Evolutionary conservation across 2,113 vertebrate genomes (phyloP).

Genomic region (Plecotus auritus): DNA sequence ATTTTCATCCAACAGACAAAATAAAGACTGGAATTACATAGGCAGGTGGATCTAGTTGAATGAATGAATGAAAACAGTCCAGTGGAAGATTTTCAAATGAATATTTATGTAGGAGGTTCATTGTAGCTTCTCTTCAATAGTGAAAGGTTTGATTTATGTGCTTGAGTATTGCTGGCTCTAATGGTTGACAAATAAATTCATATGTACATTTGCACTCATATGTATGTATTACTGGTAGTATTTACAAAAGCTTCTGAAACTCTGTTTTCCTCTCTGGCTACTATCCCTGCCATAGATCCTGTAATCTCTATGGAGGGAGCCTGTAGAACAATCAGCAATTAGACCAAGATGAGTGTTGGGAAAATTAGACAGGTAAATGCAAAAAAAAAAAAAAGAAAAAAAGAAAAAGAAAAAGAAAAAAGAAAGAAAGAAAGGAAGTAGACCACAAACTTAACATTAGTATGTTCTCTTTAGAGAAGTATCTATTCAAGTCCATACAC

Average conservation of each 20-base stretch:
- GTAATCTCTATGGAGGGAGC: neutral
- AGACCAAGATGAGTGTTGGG: neutral
- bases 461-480: no score
- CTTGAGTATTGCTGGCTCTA: neutral
- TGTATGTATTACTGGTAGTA: neutral
- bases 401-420: no score
- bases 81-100: neutral
- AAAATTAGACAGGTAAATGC: no score
- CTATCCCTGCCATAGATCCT: neutral
- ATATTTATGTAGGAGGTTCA: neutral
- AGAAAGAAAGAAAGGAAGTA: no score
- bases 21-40: neutral
- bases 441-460: no score
- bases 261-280: neutral
- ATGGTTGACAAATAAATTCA: neutral
- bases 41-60: neutral
- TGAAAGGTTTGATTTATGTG: neutral
- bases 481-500: no score
- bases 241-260: neutral
- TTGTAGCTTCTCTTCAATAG: neutral
- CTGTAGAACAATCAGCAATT: neutral
- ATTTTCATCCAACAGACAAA: neutral
- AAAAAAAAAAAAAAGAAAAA: no score
- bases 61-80: neutral
- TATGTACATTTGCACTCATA: neutral